These are phyloP conservation scores for Troides oblongomaculatus DNA, from an alignment of 2,888 invertebrate genomes.

Conservation along the genomic window DNA sequence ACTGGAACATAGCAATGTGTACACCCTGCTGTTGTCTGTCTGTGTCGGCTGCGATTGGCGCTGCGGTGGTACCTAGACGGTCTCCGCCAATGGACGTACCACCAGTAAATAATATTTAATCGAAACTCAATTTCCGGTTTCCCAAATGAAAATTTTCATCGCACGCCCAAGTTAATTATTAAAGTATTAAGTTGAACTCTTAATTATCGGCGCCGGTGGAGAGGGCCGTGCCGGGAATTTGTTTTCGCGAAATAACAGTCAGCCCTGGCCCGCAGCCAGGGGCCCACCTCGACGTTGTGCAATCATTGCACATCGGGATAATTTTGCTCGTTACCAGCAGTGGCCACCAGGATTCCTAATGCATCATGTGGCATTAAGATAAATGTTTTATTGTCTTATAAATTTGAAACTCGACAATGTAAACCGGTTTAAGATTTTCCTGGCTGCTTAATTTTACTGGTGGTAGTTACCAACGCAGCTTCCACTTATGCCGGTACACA, in stretches of 20 bases:
- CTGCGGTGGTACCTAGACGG: background rate
- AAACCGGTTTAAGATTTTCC: too few species aligned
- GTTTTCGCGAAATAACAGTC: constrained; percentile 45
- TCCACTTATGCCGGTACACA: too few species aligned
- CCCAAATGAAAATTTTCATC: constrained; percentile 25
- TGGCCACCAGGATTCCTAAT: constrained; percentile 26
- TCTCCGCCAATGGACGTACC: too few species aligned
- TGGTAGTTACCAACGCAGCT: too few species aligned
- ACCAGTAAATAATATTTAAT: constrained; percentile 13
- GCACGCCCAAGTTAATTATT: constrained; percentile 28
- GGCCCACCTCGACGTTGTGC: constrained; percentile 43
- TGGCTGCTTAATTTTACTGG: too few species aligned
- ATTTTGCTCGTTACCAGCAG: constrained; percentile 31
- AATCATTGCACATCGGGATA: constrained; percentile 36
- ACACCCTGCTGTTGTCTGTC: too few species aligned
- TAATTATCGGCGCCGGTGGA: constrained; percentile 29
- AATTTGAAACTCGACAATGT: background rate
- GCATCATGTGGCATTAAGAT: constrained; percentile 8
- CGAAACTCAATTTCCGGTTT: constrained; percentile 23
- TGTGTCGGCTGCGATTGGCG: too few species aligned
- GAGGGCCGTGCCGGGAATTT: constrained; percentile 31
- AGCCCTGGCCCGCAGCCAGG: constrained; percentile 46
- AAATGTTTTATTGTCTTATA: background rate
- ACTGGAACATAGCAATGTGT: too few species aligned
- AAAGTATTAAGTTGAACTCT: constrained; percentile 30